Evolutionary conservation across 2,888 invertebrate species (phyloP), one percentile per base, ranked within the genome.

Genomic region (Synergus laeviventris): DNA sequence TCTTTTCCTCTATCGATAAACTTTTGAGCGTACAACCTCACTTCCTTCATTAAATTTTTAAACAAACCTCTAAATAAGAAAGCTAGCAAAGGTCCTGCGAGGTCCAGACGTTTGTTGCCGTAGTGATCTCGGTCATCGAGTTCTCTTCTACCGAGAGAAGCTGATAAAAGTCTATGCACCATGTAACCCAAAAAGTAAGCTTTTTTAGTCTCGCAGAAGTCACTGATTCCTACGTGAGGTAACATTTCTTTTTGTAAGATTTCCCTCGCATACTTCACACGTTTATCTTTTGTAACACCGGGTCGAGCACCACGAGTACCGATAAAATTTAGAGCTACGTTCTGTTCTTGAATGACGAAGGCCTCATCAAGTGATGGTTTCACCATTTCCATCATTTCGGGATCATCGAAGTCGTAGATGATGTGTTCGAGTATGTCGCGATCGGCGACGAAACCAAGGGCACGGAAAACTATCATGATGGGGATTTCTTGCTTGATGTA

Each of bases 341-440:
- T 98, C 91, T 99, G 99, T 90, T 99, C 99, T 92, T 99, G 99
- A 84, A 99, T 98, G 0, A 99, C 99, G 91, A 99, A 99, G 61
- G 99, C 99, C 92, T 99, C 99, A 92, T 99, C 99, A 76, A 99
- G 92, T 0, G 99, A 99, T 0, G 99, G 99, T 91, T 99, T 99
- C 0, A 98, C 99, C 99, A 99, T 99, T 94, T 99, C 99, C 99
- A 99, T 99, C 99, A 99, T 99, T 93, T 99, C 99, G 9, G 98
- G 99, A 92, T 99, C 99, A 91, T 99, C 99, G 92, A 99, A 99
- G 90, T 99, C 99, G 91, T 99, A 99, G 87, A 99, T 99, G 81
- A 99, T 99, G 88, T 99, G 99, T 90, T 99, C 99, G 31, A 99
- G 93, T 87, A 99, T 99, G 92, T 99, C 99, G 88, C 99, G 94